A percentile compares a stretch with the other conserved stretches of the same genome.
Evolutionary conservation across 2,797 vertebrate species (phyloP).

Genomic region (Semaprochilodus insignis): DNA sequence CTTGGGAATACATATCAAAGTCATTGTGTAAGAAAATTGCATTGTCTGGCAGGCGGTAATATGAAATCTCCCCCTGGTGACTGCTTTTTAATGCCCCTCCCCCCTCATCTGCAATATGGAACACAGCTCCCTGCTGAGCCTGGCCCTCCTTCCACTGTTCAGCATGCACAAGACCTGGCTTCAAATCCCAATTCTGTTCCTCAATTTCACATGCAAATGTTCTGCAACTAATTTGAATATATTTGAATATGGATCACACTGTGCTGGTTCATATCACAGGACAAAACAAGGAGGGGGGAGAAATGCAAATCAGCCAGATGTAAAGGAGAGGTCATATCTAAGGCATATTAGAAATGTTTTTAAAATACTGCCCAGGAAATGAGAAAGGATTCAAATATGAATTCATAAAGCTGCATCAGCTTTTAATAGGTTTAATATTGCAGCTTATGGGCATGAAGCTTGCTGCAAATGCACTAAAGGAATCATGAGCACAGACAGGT

Average conservation of each 20-base stretch:
- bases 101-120: conserved; percentile 73
- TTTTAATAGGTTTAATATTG: background rate
- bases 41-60: conserved; percentile 49
- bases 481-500: conserved; percentile 3
- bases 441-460: background rate
- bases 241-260: conserved; percentile 84
- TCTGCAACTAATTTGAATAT: conserved; percentile 79
- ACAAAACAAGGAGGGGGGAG: conserved; percentile 61
- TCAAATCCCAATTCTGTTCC: conserved; percentile 69
- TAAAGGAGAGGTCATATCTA: conserved; percentile 53
- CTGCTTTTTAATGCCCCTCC: conserved; percentile 66
- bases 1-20: conserved; percentile 63
- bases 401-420: background rate
- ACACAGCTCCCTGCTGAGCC: conserved; percentile 67
- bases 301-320: conserved; percentile 76
- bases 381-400: background rate
- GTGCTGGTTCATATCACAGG: conserved; percentile 73
- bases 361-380: conserved; percentile 3
- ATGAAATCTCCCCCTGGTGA: conserved; percentile 65
- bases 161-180: conserved; percentile 78
- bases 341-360: conserved; percentile 12
- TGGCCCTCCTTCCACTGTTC: conserved; percentile 71
- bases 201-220: conserved; percentile 83
- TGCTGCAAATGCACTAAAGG: background rate
- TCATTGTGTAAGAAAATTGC: conserved; percentile 60